phyloP scores from a whole-genome alignment of 1,140 invertebrate species.

The Drosophila ficusphila region DNA sequence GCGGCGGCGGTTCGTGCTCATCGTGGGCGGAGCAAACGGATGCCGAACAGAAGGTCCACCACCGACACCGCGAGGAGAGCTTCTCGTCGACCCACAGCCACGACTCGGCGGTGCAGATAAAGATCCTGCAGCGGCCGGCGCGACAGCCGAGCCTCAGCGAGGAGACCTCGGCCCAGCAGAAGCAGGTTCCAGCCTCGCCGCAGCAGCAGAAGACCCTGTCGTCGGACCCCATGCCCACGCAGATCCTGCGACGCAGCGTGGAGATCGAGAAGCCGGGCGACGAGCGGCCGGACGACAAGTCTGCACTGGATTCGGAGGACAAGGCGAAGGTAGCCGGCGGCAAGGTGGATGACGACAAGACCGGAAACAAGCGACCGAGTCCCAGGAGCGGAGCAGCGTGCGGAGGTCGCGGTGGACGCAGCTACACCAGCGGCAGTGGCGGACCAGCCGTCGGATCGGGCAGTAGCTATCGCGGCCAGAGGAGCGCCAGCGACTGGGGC shows the following conservation, averaged over 20 bases:
- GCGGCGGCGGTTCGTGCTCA: constrained; percentile 32
- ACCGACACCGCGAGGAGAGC: constrained; percentile 73
- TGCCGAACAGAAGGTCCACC: constrained; percentile 71
- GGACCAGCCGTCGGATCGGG: constrained; percentile 74
- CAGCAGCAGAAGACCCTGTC: constrained; percentile 36
- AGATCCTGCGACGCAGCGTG: constrained; percentile 69
- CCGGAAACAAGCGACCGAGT: constrained; percentile 69
- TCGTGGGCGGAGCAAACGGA: constrained; percentile 83
- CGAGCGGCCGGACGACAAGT: constrained; percentile 39
- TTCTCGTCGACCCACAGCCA: constrained; percentile 79
- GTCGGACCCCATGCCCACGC: constrained; percentile 61
- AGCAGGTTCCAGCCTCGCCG: constrained; percentile 23
- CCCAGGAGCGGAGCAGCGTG: constrained; percentile 78
- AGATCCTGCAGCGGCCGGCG: constrained; percentile 77
- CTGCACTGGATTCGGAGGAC: constrained; percentile 21
- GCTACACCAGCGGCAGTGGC: constrained; percentile 45
- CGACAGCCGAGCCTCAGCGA: constrained; percentile 78
- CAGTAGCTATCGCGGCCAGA: constrained; percentile 60
- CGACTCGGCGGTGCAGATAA: constrained; percentile 78
- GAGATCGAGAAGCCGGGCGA: constrained; percentile 50
- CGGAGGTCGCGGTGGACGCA: constrained; percentile 43
- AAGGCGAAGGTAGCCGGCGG: constrained; percentile 35
- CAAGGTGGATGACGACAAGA: constrained; percentile 9
- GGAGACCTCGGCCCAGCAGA: constrained; percentile 39
- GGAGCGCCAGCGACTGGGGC: constrained; percentile 65